Conservation (phyloP, 2,113 vertebrate species). For the Rostratula benghalensis region DNA sequence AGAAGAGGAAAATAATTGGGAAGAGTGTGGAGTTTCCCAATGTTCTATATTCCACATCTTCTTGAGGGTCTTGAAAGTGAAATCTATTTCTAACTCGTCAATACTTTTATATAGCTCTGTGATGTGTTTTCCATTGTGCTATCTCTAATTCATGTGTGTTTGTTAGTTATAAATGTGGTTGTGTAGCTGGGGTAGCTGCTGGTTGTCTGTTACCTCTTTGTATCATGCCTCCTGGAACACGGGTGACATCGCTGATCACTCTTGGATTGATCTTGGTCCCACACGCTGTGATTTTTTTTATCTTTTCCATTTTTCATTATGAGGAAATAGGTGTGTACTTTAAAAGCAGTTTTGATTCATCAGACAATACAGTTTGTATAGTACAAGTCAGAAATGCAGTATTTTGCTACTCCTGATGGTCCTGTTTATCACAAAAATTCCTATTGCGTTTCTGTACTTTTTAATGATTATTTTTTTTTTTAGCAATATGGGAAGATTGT, state of each 20-base stretch:
- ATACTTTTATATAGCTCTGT: not conserved
- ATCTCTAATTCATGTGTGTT: not conserved
- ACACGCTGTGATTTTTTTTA: not conserved
- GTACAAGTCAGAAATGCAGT: not conserved
- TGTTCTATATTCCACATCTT: not conserved
- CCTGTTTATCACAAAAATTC: not conserved
- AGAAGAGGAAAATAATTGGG: not conserved
- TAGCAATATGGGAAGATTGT: not conserved
- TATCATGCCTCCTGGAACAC: not conserved
- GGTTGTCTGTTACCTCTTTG: not conserved
- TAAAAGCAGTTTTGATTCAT: not conserved
- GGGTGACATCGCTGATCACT: not conserved
- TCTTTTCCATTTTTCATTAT: not conserved
- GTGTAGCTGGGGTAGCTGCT: not conserved
- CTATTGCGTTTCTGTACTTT: not conserved
- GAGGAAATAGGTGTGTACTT: not conserved
- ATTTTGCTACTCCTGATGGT: not conserved
- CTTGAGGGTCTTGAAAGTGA: not conserved
- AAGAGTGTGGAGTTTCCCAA: not conserved
- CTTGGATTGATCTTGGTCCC: not conserved
- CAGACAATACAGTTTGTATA: not conserved
- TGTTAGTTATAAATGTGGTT: not conserved
- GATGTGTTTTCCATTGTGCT: not conserved
- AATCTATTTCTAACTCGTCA: not conserved
- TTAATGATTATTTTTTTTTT: not conserved